Evolutionary conservation across 2,113 vertebrate species (phyloP).

Genomic region (Crotalus helleri): DNA sequence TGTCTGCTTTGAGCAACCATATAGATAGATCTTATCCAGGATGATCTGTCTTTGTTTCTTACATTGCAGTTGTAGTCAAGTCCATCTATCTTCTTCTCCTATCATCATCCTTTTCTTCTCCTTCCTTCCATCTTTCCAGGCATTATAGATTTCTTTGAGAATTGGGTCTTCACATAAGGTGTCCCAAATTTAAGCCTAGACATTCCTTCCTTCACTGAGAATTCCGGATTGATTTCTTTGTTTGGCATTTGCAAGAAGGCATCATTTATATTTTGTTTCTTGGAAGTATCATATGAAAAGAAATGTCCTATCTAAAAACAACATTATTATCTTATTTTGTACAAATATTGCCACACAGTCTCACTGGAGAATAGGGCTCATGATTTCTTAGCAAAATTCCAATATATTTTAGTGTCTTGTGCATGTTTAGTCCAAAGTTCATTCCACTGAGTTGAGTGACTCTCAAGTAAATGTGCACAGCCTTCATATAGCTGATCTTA

Average conservation of each 20-base stretch:
- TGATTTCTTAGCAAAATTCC: neutral
- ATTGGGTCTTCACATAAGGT: neutral
- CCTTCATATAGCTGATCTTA: neutral
- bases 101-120: neutral
- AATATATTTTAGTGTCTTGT: neutral
- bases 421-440: neutral
- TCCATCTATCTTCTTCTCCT: neutral
- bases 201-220: neutral
- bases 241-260: neutral
- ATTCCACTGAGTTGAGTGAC: neutral
- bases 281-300: neutral
- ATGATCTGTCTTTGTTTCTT: neutral
- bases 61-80: neutral
- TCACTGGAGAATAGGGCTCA: neutral
- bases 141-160: neutral
- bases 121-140: neutral
- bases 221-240: neutral
- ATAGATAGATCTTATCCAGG: neutral
- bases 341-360: neutral
- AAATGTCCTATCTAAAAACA: neutral
- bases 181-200: neutral
- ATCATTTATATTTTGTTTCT: neutral
- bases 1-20: neutral
- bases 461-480: neutral
- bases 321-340: neutral